These are phyloP conservation scores for Ptychadena robeensis DNA, from an alignment of 2,797 vertebrate genomes.

Conservation along the genomic window DNA sequence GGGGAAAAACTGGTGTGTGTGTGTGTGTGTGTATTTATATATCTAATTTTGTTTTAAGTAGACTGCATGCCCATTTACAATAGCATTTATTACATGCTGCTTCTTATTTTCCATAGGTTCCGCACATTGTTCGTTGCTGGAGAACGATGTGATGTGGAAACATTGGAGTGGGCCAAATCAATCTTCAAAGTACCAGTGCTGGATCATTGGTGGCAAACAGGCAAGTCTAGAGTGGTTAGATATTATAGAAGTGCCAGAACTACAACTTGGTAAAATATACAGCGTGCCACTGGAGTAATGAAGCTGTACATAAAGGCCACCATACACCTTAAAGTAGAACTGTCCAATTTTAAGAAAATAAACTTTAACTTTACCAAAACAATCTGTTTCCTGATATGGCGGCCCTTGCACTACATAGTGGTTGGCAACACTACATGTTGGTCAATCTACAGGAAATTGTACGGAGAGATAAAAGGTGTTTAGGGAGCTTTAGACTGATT, in stretches of 20 bases:
- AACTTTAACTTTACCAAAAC: too few species aligned
- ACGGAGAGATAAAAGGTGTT: too few species aligned
- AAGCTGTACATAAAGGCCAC: too few species aligned
- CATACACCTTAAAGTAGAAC: background rate
- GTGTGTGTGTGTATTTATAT: too few species aligned
- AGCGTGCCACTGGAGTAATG: background rate
- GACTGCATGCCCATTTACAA: background rate
- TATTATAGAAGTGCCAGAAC: too few species aligned
- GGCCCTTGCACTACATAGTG: too few species aligned
- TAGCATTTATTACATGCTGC: background rate
- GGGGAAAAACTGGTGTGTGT: too few species aligned
- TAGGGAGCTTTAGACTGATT: too few species aligned
- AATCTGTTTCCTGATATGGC: too few species aligned
- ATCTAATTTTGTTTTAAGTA: background rate
- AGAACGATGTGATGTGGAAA: conserved; percentile 92
- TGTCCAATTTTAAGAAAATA: background rate
- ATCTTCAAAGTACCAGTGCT: conserved; percentile 90
- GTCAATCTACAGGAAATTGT: too few species aligned
- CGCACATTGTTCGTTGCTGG: conserved; percentile 89
- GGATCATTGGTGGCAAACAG: conserved; percentile 99
- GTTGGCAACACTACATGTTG: too few species aligned
- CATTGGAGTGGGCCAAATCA: conserved; percentile 89
- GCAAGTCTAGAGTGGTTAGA: conserved; percentile 39
- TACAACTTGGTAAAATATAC: too few species aligned
- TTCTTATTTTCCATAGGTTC: conserved; percentile 73